These are phyloP conservation scores for Ophion slaviceki DNA, from an alignment of 2,888 invertebrate species.

Conservation along the genomic window DNA sequence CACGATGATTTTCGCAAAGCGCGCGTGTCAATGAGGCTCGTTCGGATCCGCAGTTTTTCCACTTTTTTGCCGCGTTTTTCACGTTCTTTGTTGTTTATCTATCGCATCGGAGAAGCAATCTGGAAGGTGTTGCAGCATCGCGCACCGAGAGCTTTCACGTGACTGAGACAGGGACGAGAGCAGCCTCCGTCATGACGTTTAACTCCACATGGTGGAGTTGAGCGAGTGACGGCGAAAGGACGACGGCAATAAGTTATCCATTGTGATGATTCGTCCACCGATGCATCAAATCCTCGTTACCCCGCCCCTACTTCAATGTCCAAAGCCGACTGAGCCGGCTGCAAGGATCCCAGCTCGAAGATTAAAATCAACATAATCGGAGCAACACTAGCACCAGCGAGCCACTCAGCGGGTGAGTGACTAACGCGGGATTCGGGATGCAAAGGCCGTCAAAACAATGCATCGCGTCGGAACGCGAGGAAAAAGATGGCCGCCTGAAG, in stretches of 20 bases:
- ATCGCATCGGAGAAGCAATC: constrained; percentile 14
- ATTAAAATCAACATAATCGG: constrained; percentile 23
- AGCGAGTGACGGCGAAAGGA: constrained; percentile 1
- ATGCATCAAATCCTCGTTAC: constrained; percentile 41
- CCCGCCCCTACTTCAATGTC: constrained; percentile 5
- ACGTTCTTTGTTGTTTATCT: constrained; percentile 18
- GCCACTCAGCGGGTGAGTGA: constrained; percentile 12
- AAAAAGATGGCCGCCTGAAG: constrained; percentile 18
- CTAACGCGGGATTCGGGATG: constrained; percentile 19
- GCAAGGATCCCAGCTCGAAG: constrained; percentile 11
- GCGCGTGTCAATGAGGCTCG: neutral
- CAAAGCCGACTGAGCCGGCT: constrained; percentile 28
- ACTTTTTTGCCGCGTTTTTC: neutral
- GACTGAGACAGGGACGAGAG: constrained; percentile 31
- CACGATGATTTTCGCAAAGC: neutral
- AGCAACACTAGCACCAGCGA: constrained; percentile 2
- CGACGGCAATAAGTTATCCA: constrained; percentile 24
- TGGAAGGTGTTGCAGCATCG: constrained; percentile 28
- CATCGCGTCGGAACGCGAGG: neutral
- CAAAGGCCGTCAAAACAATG: constrained; percentile 23
- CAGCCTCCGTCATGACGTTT: constrained; percentile 34
- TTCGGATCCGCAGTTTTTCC: neutral
- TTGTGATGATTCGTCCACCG: constrained; percentile 13
- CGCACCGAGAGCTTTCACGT: constrained; percentile 46
- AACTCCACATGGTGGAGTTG: neutral